Evolutionary conservation across 2,888 invertebrate genomes (phyloP).

Genomic region (Theretra japonica): DNA sequence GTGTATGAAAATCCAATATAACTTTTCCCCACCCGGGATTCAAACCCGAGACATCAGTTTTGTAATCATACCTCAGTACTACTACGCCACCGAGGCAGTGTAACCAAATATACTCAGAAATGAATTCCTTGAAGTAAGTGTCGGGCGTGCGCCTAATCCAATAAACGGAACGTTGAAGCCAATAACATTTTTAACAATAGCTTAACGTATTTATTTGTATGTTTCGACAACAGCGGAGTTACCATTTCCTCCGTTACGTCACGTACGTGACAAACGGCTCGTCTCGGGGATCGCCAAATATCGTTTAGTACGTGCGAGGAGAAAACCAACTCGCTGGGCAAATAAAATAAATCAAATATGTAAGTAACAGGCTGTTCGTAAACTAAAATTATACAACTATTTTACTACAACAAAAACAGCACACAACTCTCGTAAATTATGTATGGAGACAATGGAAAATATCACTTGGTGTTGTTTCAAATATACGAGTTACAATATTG

Average conservation of each 20-base stretch:
- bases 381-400: conserved; percentile 65
- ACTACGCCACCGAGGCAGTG: too few relatives aligned
- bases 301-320: conserved; percentile 83
- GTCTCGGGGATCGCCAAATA: conserved; percentile 85
- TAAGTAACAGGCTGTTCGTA: conserved; percentile 77
- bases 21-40: too few relatives aligned
- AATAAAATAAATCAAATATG: conserved; percentile 84
- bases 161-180: conserved; percentile 42
- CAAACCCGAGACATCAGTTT: too few relatives aligned
- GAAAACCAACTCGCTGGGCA: conserved; percentile 79
- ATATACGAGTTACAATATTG: neutral
- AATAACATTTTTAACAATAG: conserved; percentile 66
- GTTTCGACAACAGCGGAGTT: conserved; percentile 75
- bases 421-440: conserved; percentile 15
- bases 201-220: conserved; percentile 78
- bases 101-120: too few relatives aligned
- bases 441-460: conserved; percentile 1
- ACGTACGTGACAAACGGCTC: conserved; percentile 84
- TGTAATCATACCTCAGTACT: too few relatives aligned
- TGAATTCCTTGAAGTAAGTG: neutral
- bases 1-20: too few relatives aligned
- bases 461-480: neutral
- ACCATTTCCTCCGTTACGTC: conserved; percentile 78
- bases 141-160: conserved; percentile 1
- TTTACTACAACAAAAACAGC: conserved; percentile 48